Evolutionary conservation across 2,888 invertebrate genomes (phyloP), one percentile per base, ranked within the genome.

Genomic region (Hecatera dysodea): DNA sequence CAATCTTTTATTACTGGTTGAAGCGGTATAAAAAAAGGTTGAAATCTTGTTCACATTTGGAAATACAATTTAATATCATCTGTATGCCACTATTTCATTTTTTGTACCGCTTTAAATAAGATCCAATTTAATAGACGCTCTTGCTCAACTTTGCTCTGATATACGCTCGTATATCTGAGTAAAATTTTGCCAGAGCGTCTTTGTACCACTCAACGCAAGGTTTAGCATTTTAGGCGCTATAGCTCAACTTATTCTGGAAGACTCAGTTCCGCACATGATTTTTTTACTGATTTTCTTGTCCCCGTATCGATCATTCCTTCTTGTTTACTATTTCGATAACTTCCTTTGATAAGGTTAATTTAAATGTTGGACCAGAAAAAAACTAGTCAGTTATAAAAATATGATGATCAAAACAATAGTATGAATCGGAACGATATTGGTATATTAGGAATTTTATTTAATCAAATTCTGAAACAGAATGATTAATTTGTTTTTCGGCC

Each of bases 371-470:
- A 33, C 7, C 2, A 1, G 17, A 39, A 9, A 7, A 63, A 36
- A 24, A n/a, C n/a, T 1, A 3, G 2, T 36, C 7, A 42, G n/a
- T n/a, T 0, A 24, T n/a, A 5, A 27, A 27, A n/a, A 24, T 48
- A 22, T 48, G 1, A 44, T 60, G 59, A 70, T 53, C n/a, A 60
- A 29, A 56, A 68, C 55, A 39, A 55, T 80, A 68, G 33, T 74
- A 67, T 67, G 70, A 78, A 71, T 78, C 50, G 7, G 7, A 63
- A 42, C 17, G 8, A 64, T 39, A 22, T 46, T 55, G 63, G 60
- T 22, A 52, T n/a, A 22, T 53, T 55, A 56, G 7, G 17, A 55
- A 48, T 50, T 46, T 63, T 68, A n/a, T 46, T 63, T 67, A 50
- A 29, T 53, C 19, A 27, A 53, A 62, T 68, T 61, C 50, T 55